Evolutionary conservation across 2,113 vertebrate species (phyloP).

Genomic region (Notarius lentiginosus): DNA sequence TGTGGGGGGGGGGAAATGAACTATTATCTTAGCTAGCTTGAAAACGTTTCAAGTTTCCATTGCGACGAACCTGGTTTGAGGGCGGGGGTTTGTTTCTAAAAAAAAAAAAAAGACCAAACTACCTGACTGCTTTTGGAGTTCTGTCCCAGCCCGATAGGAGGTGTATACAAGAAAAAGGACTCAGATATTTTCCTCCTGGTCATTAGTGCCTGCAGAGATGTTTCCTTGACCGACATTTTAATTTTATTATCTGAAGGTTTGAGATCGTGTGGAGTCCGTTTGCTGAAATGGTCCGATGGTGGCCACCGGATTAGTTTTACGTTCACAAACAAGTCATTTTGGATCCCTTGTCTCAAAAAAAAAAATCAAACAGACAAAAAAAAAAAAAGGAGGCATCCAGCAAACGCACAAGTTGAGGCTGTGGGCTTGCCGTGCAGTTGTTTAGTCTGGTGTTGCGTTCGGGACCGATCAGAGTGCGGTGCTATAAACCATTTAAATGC

Average conservation of each 20-base stretch:
- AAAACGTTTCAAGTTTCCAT: neutral
- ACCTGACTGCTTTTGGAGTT: neutral
- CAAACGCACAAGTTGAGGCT: neutral
- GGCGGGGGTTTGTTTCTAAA: no score
- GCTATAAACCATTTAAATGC: neutral
- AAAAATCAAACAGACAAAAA: neutral
- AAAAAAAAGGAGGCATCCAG: no score
- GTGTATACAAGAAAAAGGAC: no score
- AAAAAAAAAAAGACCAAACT: neutral
- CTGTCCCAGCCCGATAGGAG: no score
- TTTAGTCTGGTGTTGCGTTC: neutral
- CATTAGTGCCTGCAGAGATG: neutral
- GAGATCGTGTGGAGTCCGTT: neutral
- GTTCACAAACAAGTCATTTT: neutral
- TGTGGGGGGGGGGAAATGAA: no score
- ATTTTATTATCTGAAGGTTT: neutral
- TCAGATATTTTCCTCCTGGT: no score
- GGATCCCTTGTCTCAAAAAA: neutral
- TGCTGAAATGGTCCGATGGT: neutral
- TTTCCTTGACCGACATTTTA: neutral
- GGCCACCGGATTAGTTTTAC: neutral
- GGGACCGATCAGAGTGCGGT: neutral
- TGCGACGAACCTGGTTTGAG: neutral
- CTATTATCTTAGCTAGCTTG: neutral
- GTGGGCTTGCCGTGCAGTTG: neutral